These are phyloP conservation scores for Gonioctena quinquepunctata DNA, from an alignment of 1,140 invertebrate species.

Conservation along the genomic window DNA sequence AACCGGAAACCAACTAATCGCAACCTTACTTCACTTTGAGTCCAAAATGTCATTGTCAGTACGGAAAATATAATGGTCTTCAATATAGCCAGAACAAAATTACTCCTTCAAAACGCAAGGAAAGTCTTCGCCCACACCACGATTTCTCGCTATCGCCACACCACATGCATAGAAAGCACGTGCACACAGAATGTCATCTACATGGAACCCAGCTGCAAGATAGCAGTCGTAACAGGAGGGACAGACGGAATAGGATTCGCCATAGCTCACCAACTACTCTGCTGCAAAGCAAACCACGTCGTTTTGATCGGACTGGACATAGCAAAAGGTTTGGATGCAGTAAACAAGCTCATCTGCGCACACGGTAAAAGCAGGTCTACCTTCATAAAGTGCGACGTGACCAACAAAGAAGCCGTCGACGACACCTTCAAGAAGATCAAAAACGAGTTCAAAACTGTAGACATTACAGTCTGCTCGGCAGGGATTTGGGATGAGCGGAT, in stretches of 20 bases:
- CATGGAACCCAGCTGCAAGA: constrained; percentile 35
- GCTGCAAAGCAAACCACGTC: constrained; percentile 35
- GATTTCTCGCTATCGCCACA: not conserved
- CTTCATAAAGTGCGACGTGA: constrained; percentile 41
- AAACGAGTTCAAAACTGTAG: constrained; percentile 38
- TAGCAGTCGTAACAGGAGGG: constrained; percentile 44
- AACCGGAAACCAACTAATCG: too few species aligned
- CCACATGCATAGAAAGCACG: not conserved
- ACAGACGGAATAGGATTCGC: constrained; percentile 44
- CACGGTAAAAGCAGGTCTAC: constrained; percentile 43
- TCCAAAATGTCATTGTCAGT: constrained; percentile 1
- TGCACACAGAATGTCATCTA: not conserved
- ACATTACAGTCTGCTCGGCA: constrained; percentile 45
- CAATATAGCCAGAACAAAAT: not conserved
- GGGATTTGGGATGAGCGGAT: constrained; percentile 42
- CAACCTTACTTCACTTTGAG: too few species aligned
- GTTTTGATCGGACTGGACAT: constrained; percentile 41
- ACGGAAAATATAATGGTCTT: not conserved
- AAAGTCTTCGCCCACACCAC: not conserved
- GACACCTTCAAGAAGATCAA: constrained; percentile 38
- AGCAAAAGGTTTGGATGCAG: constrained; percentile 41
- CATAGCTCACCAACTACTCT: constrained; percentile 42
- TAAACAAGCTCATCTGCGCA: constrained; percentile 37
- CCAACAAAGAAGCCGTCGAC: constrained; percentile 28
- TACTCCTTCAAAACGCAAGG: not conserved